These are phyloP conservation scores for Crotalus tigris DNA, from an alignment of 2,113 vertebrate genomes.

Conservation along the genomic window DNA sequence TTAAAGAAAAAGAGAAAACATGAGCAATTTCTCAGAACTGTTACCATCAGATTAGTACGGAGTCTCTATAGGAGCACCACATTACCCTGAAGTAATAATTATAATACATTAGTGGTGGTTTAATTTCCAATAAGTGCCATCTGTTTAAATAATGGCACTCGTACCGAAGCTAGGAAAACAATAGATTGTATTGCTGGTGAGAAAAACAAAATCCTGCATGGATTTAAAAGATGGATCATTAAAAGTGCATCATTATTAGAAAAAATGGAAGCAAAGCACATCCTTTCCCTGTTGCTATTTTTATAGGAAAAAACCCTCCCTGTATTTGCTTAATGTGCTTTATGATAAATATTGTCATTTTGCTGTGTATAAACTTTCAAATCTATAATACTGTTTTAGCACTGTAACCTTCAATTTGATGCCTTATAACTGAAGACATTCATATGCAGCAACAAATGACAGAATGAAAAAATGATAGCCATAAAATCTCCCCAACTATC, in stretches of 20 bases:
- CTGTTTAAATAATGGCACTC: conserved; percentile 71
- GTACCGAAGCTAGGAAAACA: conserved; percentile 61
- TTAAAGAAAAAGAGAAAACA: conserved; percentile 57
- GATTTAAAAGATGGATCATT: conserved; percentile 58
- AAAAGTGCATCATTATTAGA: conserved; percentile 60
- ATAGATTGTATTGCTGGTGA: conserved; percentile 69
- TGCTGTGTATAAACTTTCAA: conserved; percentile 2
- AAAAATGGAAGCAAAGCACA: conserved; percentile 43
- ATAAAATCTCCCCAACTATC: neutral
- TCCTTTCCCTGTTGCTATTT: neutral
- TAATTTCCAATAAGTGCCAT: conserved; percentile 74
- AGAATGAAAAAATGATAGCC: neutral
- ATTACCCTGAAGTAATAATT: conserved; percentile 77
- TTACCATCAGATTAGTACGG: conserved; percentile 66
- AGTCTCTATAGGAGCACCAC: conserved; percentile 72
- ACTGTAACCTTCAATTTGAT: neutral
- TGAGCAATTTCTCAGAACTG: conserved; percentile 60
- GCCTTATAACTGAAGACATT: neutral
- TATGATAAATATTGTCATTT: neutral
- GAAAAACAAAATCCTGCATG: conserved; percentile 58
- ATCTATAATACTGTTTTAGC: neutral
- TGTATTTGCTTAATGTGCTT: conserved; percentile 29
- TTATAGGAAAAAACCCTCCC: conserved; percentile 11
- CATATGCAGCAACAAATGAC: neutral
- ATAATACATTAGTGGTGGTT: conserved; percentile 75